Base-by-base conservation (phyloP, 2,113 vertebrate species). In the Bos indicus region DNA sequence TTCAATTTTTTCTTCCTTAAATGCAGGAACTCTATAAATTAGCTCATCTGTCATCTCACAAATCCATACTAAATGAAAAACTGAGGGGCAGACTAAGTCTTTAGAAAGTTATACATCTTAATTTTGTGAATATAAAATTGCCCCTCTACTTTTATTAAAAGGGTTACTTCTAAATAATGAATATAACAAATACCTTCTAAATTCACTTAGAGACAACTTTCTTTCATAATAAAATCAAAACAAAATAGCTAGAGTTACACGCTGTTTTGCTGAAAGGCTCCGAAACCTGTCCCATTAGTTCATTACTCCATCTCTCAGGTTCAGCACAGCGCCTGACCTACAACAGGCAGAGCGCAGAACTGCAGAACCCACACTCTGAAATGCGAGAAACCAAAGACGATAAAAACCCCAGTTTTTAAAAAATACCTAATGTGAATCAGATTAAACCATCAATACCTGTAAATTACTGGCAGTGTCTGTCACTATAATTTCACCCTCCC, bases 1-100 rank as follows among this genome's bases (percentile, higher is more conserved):
- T 15, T 83, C 48, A 78, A 78, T 36, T 96, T 36, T 88, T 94
- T 46, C 87, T 67, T 40, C 9, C 46, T 88, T 92, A 77, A 86
- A 86, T 90, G 59, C 48, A 91, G 54, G 26, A 90, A 30, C 7
- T 59, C 60, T 56, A 19, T 87, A 36, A 56, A 95, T 78, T 83
- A 95, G 28, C 30, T 86, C 33, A 43, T 48, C 25, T 82, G 78
- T 67, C 46, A 85, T 56, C 54, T 36, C 48, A 94, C 13, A 94
- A 94, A 90, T 95, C 13, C 51, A 80, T 71, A 77, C 36, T 60
- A 40, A 95, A 89, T 57, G 43, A 95, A 89, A 88, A 91, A 95
- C 15, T 52, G 0, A 89, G 9, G 17, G 3, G 90, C 33, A 93
- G 54, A 95, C 2, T 62, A 19, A 90, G n/a, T 52, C 21, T 85